Percentiles rank a stretch among this genome's conserved stretches.
phyloP scores from a whole-genome alignment of 2,888 invertebrate species.

The Elegia similella region DNA sequence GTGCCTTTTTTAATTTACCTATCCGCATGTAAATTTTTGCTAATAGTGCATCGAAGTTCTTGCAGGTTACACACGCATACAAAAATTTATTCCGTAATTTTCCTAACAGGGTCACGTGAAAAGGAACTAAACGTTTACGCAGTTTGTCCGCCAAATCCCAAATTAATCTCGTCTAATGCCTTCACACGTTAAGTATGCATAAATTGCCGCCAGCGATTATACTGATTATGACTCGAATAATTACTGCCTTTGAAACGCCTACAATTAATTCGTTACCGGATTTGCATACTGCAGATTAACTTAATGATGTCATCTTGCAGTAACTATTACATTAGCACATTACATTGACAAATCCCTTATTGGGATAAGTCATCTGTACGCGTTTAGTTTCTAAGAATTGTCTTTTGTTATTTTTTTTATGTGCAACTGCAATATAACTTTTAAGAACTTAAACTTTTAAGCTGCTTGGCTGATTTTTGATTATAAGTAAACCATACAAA shows the following conservation, averaged over 20 bases:
- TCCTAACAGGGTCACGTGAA: background rate
- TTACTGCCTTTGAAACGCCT: background rate
- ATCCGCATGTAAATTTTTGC: no score
- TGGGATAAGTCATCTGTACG: no score
- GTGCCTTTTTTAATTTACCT: no score
- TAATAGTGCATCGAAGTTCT: no score
- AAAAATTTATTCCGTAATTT: background rate
- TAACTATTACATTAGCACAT: background rate
- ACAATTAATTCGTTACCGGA: conserved; percentile 11
- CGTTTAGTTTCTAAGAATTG: no score
- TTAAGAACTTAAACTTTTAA: no score
- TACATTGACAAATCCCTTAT: no score
- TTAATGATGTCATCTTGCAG: background rate
- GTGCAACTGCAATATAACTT: no score
- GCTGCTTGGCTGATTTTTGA: no score
- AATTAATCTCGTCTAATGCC: conserved; percentile 2
- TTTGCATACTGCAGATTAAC: conserved; percentile 26
- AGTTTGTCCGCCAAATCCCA: conserved; percentile 1
- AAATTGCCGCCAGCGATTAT: conserved; percentile 9
- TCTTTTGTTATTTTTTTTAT: no score
- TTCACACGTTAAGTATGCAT: conserved; percentile 9
- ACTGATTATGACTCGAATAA: conserved; percentile 13
- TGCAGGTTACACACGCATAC: background rate
- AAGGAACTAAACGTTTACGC: conserved; percentile 4
- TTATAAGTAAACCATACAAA: no score